Base-by-base conservation (phyloP, 2,888 invertebrate genomes). In the Pardosa pseudoannulata region DNA sequence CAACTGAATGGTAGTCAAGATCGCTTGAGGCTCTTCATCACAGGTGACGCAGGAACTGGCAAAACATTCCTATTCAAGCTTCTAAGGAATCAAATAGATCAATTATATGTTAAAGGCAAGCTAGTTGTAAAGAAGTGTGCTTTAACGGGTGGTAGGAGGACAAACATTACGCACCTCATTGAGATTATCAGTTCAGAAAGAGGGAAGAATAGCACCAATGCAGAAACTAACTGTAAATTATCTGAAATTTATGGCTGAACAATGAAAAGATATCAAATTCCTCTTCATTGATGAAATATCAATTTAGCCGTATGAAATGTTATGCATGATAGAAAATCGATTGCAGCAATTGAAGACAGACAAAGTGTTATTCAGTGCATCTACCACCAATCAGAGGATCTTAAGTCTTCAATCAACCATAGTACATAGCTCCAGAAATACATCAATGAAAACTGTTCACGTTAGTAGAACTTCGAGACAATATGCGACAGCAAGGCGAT, bases 351-450 rank as follows among this genome's bases (percentile, higher is more conserved):
- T 23, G 3, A 62, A 62, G 62, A 62, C 7, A 1, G 23, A 27
- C 2, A 7, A 62, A 7, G 28, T 23, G 9, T 13, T 27, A 5
- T 62, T 28, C 13, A 27, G 62, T 62, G 62, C 62, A 62, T 23
- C 23, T 62, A 11, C 27, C 28, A 28, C 2, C 6, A 23, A 19
- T 27, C 5, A 5, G 27, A 9, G n/a, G 46, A 16, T 16, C 7
- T 46, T 16, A 9, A 9, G 71, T 79, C 29, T 79, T 79, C 71
- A 41, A 79, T 64, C 71, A 79, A 71, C 71, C 79, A 23, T 29
- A 36, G 6, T 9, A 36, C 5, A 2, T 16, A 9, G 9, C n/a
- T 2, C 16, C 46, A 46, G 46, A 6, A 11, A 46, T 16, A 2
- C 16, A 46, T n/a, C n/a, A 9, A 2, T 46, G 16, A 16, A 46